A percentile compares a stretch with the other conserved stretches of the same genome.
Conservation (phyloP, 2,888 invertebrate genomes). For the Noctuana brunneofusca region DNA sequence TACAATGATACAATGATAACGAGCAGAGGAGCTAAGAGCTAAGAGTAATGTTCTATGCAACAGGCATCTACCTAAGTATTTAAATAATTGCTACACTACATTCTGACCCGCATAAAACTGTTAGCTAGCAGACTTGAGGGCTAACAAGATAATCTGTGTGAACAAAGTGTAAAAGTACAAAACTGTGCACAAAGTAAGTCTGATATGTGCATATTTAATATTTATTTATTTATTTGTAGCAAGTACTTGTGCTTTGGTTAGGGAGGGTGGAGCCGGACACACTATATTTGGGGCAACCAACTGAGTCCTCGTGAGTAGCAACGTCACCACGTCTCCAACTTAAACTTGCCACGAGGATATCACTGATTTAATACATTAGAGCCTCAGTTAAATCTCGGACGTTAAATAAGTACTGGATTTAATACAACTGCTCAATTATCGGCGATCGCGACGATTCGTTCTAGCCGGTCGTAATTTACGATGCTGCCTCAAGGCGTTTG, state of each 20-base stretch:
- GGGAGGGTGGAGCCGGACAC: too few species aligned
- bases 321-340: too few species aligned
- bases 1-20: too few species aligned
- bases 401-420: constrained; percentile 23
- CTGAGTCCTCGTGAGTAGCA: too few species aligned
- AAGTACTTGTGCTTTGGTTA: too few species aligned
- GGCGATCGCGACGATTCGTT: constrained; percentile 28
- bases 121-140: constrained; percentile 4
- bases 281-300: too few species aligned
- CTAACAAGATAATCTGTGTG: constrained; percentile 8
- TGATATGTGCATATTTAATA: too few species aligned
- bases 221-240: too few species aligned
- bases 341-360: not conserved
- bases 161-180: too few species aligned
- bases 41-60: too few species aligned
- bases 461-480: constrained; percentile 27
- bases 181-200: too few species aligned
- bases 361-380: not conserved
- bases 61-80: not conserved
- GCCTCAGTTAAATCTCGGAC: constrained; percentile 11
- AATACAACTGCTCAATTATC: constrained; percentile 32
- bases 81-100: constrained; percentile 22
- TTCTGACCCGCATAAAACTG: constrained; percentile 3
- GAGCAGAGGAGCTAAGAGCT: too few species aligned
- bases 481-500: constrained; percentile 10